Base-by-base conservation (phyloP, 2,888 invertebrate genomes). In the Odontomyia ornata region DNA sequence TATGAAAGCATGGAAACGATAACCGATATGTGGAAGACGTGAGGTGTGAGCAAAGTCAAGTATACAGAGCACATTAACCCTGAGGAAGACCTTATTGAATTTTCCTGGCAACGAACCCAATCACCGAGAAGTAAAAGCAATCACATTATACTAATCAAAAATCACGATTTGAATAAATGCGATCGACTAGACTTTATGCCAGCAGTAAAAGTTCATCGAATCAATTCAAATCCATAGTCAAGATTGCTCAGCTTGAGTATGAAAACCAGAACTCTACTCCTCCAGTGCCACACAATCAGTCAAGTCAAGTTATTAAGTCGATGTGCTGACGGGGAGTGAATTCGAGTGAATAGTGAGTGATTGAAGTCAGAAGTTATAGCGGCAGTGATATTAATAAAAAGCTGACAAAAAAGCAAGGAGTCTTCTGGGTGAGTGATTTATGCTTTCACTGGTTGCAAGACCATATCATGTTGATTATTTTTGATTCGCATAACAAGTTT, bases 151-250 rank as follows among this genome's bases (percentile, higher is more conserved):
- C 85, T 84, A 64, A 83, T 83, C 65, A 84, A 84, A 1, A 85
- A 86, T 77, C 82, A 82, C 9, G 79, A 81, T 30, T 57, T 52
- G 5, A 76, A 76, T 30, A 46, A 64, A 21, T 95, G 95, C 85
- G 95, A 95, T 84, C 92, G 92, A 79, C 86, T 95, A 77, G 93
- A 95, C 83, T 93, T 94, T 83, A 92, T 95, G 83, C 93, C 94
- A 13, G 92, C 94, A 91, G 91, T 80, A 93, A 92, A 86, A 90
- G 89, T 82, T 89, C 90, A 75, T 92, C 91, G 79, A 73, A 73
- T 23, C 89, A 90, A 9, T 95, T 94, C 83, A 93, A 93, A 83
- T 92, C 92, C 79, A 90, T 93, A 76, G 89, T 91, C 73, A 88
- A 90, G 1, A 87, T 91, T 0, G 90, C 91, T n/a, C 86, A 91